phyloP scores from a whole-genome alignment of 2,888 invertebrate species.

The Cetonia aurata region DNA sequence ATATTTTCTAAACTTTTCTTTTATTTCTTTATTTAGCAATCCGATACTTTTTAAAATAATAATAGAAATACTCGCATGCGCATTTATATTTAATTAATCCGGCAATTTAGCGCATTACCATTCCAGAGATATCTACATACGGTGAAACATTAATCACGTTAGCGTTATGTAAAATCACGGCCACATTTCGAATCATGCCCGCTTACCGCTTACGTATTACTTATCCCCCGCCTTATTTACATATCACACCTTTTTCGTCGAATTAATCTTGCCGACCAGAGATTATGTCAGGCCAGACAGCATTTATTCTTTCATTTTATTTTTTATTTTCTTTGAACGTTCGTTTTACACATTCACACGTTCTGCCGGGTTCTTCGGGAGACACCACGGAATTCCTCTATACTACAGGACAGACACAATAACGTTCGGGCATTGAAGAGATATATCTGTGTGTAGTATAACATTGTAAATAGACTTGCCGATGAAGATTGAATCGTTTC shows the following conservation, averaged over 20 bases:
- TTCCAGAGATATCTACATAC: too few relatives aligned
- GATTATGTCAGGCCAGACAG: conserved; percentile 42
- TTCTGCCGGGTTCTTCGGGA: not conserved
- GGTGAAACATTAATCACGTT: too few relatives aligned
- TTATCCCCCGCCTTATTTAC: conserved; percentile 16
- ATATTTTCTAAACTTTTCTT: too few relatives aligned
- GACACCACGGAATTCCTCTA: not conserved
- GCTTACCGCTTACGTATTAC: too few relatives aligned
- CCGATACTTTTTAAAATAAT: too few relatives aligned
- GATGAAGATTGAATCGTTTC: conserved; percentile 44
- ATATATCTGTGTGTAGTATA: not conserved
- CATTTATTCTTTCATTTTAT: conserved; percentile 30
- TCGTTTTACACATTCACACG: not conserved
- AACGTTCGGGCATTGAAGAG: conserved; percentile 1
- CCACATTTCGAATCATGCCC: too few relatives aligned
- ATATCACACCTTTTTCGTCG: conserved; percentile 17
- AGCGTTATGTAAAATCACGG: too few relatives aligned
- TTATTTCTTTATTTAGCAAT: too few relatives aligned
- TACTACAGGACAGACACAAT: conserved; percentile 3
- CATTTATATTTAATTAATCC: too few relatives aligned
- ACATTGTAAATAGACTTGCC: conserved; percentile 28
- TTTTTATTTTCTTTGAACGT: too few relatives aligned
- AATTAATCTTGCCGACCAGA: conserved; percentile 41
- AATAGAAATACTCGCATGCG: too few relatives aligned
- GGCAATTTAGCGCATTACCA: too few relatives aligned